Evolutionary conservation across 2,888 invertebrate genomes (phyloP), one percentile per base, ranked within the genome.

Genomic region (Meta bourneti): DNA sequence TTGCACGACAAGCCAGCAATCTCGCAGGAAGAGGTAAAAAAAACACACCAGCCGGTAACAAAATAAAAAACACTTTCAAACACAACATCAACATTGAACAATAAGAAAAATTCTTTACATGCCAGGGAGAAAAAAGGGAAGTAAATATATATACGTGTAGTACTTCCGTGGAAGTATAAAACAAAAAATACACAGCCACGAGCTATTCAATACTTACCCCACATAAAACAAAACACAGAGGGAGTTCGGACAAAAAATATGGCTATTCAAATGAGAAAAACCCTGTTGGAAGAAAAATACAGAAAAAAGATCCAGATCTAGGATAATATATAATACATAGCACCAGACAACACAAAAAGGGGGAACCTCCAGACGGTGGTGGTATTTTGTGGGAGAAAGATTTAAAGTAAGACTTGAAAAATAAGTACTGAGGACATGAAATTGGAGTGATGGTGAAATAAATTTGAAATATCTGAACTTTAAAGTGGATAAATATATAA

Each of bases 241-340:
- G 19, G 61, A 69, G n/a, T 80, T 80, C 54, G 72, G 71, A 88
- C 80, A 87, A 87, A 88, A 88, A 81, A 75, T 88, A 81, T 52
- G 69, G 80, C 81, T 81, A 88, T 88, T 88, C 81, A 88, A 88
- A 88, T 88, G 88, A 88, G 88, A 81, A 88, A 78, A 86, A 78
- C 85, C 74, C 78, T 48, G 78, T 78, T 78, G 11, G 69, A 52
- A 84, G 61, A 72, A 70, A 79, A 70, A 81, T 11, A 4, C 34
- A n/a, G 74, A 49, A 61, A 16, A 54, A 61, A n/a, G 48, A 69
- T 48, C 69, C 75, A 77, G 49, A 70, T 51, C 75, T 34, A 19
- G 74, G 75, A 69, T 89, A 81, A 81, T 82, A 89, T 89, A 89
- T 82, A 82, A 82, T 89, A 89, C 74, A 89, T 49, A 61, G 79